phyloP scores from a whole-genome alignment of 2,113 vertebrate genomes.

The Thalassarche chlororhynchos region DNA sequence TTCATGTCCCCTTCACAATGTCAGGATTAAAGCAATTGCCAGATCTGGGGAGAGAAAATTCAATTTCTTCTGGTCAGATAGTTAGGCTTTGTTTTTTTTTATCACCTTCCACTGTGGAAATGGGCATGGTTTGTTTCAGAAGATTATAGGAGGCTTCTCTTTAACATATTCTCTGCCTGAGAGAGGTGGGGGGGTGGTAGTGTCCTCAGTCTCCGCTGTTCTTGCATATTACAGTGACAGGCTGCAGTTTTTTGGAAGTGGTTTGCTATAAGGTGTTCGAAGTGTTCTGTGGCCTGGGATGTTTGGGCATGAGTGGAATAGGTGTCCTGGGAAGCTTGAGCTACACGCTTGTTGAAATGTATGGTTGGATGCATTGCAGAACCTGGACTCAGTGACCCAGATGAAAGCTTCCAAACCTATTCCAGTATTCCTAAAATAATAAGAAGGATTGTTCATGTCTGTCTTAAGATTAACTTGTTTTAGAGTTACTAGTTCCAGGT shows the following conservation, averaged over 20 bases:
- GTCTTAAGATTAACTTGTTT: not conserved
- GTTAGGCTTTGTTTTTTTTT: not conserved
- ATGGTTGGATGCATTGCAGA: not conserved
- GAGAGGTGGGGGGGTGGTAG: not conserved
- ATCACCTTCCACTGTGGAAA: not conserved
- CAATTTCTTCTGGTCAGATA: conserved; percentile 9
- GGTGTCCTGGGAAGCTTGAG: not conserved
- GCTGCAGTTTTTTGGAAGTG: not conserved
- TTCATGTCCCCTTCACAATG: not conserved
- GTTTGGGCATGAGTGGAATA: not conserved
- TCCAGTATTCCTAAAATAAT: not conserved
- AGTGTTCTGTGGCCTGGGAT: not conserved
- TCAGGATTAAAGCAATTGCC: conserved; percentile 21
- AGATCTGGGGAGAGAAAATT: not conserved
- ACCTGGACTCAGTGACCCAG: not conserved
- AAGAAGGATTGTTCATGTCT: not conserved
- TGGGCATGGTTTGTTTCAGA: not conserved
- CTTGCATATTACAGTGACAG: not conserved
- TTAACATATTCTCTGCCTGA: not conserved
- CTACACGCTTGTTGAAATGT: not conserved
- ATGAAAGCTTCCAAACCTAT: not conserved
- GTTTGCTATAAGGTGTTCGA: not conserved
- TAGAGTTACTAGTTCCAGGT: not conserved
- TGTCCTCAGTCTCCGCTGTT: not conserved
- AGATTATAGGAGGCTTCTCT: not conserved